Conservation (phyloP, 2,888 invertebrate species). For the Chorisops tibialis region DNA sequence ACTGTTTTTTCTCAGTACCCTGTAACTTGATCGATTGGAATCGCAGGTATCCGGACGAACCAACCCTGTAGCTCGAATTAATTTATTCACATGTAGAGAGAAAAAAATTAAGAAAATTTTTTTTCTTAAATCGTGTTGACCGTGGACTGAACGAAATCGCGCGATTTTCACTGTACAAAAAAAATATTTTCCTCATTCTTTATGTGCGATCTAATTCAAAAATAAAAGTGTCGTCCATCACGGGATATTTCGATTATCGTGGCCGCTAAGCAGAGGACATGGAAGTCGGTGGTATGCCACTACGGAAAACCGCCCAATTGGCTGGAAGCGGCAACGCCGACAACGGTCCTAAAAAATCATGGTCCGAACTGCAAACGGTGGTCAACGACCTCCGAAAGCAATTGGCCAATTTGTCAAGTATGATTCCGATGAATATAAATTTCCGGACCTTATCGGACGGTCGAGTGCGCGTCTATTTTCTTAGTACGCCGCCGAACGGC, state of each 20-base stretch:
- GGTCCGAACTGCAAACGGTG: constrained; percentile 76
- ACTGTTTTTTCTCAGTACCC: not conserved
- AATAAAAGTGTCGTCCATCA: no score
- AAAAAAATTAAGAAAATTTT: no score
- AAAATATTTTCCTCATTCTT: not conserved
- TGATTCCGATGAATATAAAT: constrained; percentile 78
- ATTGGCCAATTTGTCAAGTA: constrained; percentile 72
- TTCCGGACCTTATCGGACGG: constrained; percentile 77
- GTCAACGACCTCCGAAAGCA: constrained; percentile 78
- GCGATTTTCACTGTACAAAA: no score
- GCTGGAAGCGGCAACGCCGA: not conserved
- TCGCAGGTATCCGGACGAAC: constrained; percentile 12
- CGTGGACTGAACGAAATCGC: no score
- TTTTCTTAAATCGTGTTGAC: no score
- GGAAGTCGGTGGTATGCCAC: constrained; percentile 24
- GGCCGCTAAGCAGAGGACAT: constrained; percentile 12
- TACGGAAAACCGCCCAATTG: not conserved
- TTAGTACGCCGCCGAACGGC: constrained; percentile 81
- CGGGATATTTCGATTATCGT: no score
- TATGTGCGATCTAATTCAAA: constrained; percentile 13
- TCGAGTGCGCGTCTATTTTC: constrained; percentile 81
- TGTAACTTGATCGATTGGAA: not conserved
- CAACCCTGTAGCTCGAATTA: no score
- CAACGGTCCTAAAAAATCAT: constrained; percentile 56
- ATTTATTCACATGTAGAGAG: no score